Base-by-base conservation (phyloP, 2,888 invertebrate genomes). In the Chrysotoxum bicinctum region DNA sequence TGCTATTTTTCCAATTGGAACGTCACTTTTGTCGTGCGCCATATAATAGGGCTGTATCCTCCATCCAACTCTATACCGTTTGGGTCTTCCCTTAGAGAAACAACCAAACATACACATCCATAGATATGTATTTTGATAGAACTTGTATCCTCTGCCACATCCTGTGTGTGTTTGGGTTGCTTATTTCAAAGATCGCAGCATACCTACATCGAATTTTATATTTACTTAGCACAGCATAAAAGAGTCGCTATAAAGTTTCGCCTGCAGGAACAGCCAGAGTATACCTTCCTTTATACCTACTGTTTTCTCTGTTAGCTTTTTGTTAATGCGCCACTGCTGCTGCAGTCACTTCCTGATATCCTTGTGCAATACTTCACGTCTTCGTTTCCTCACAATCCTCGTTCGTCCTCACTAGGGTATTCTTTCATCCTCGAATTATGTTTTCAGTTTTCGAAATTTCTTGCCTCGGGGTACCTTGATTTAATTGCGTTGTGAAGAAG, bases 361-460 rank as follows among this genome's bases (percentile, higher is more conserved):
- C 45, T 45, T 45, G 10, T 32, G 21, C 23, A 40, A 50, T 50
- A 32, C 68, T 10, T 62, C 19, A n/a, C 35, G n/a, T n/a, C 26
- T 26, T 7, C 26, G 4, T 37, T 14, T 40, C n/a, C 26, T 40
- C 12, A 6, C 12, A 43, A n/a, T 23, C 14, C n/a, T 32, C 4
- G 10, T 70, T 14, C 52, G 16, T 9, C 35, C 23, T 48, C 40
- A 37, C 64, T 56, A 19, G 74, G 50, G 45, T 84, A 74, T 74
- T 75, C 70, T 79, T 79, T 80, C 84, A 84, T 84, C 75, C 72
- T 66, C 52, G 84, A 84, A 84, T 84, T 84, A 84, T 84, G 80
- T 84, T 84, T 84, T 80, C 75, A 75, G 82, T 82, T 82, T 82
- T 77, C 73, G 68, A 84, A 64, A 84, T 76, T 80, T 80, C 80